Evolutionary conservation across 2,797 vertebrate genomes (phyloP).

Genomic region (Artibeus jamaicensis): DNA sequence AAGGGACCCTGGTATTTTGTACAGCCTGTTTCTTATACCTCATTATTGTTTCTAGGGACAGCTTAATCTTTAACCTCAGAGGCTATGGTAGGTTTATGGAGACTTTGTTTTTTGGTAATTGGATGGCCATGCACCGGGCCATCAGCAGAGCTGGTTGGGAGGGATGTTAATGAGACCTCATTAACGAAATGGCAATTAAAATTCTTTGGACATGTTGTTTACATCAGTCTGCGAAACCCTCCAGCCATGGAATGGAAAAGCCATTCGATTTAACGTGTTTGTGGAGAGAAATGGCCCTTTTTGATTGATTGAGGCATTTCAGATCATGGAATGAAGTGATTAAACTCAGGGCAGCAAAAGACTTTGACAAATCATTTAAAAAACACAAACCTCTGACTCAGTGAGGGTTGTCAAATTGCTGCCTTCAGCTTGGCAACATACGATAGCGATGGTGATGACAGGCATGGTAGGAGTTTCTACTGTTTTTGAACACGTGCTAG

Average conservation of each 20-base stretch:
- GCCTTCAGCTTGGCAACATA: neutral
- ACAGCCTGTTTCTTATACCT: conserved; percentile 73
- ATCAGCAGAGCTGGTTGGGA: conserved; percentile 74
- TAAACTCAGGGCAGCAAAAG: conserved; percentile 46
- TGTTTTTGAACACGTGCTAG: neutral
- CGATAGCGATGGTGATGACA: neutral
- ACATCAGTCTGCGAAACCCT: conserved; percentile 59
- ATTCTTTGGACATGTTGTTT: conserved; percentile 84
- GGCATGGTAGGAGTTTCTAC: neutral
- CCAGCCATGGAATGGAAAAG: conserved; percentile 62
- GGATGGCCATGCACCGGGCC: conserved; percentile 73
- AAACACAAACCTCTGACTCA: neutral
- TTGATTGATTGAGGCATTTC: conserved; percentile 22
- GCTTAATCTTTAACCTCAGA: conserved; percentile 85
- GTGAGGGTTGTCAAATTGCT: neutral
- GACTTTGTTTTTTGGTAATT: conserved; percentile 81
- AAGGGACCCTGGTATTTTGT: conserved; percentile 23
- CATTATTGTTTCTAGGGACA: conserved; percentile 77
- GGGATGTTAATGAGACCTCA: conserved; percentile 81
- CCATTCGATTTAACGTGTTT: conserved; percentile 53
- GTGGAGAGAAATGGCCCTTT: conserved; percentile 20
- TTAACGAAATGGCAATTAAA: conserved; percentile 84
- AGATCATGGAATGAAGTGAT: conserved; percentile 53
- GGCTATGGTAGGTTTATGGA: conserved; percentile 75
- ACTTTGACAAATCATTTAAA: neutral